Evolutionary conservation across 2,888 invertebrate genomes (phyloP).

Genomic region (Automeris io): DNA sequence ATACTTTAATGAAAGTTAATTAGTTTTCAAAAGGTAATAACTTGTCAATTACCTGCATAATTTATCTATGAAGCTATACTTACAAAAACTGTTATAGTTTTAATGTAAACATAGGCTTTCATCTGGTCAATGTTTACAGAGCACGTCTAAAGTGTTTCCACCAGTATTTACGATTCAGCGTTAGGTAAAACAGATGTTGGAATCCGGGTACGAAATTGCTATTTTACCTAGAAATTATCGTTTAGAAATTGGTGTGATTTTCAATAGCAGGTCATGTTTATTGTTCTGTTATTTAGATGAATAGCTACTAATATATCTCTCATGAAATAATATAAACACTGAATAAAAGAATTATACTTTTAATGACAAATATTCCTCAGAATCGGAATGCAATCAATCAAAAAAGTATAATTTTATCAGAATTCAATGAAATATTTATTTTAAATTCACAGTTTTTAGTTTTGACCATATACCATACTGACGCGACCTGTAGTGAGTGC

Average conservation of each 20-base stretch:
- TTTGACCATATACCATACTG: too few relatives aligned
- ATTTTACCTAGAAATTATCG: slow-evolving; percentile 16
- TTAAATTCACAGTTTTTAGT: too few relatives aligned
- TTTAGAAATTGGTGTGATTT: neutral
- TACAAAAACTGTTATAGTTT: slow-evolving; percentile 21
- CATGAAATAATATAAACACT: too few relatives aligned
- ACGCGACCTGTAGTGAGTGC: too few relatives aligned
- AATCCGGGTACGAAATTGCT: slow-evolving; percentile 26
- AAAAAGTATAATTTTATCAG: too few relatives aligned
- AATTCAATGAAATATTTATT: too few relatives aligned
- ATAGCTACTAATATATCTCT: neutral
- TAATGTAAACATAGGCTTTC: slow-evolving; percentile 52
- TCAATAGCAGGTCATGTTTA: neutral
- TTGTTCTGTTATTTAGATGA: neutral
- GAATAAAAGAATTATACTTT: too few relatives aligned
- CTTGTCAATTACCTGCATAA: slow-evolving; percentile 1
- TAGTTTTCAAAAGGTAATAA: neutral
- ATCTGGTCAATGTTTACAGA: slow-evolving; percentile 55
- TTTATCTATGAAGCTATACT: slow-evolving; percentile 18
- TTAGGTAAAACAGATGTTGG: slow-evolving; percentile 55
- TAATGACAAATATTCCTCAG: too few relatives aligned
- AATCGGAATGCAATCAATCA: too few relatives aligned
- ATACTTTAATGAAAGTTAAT: too few relatives aligned
- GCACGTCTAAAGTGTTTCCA: slow-evolving; percentile 32
- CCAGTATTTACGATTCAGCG: slow-evolving; percentile 43